Conservation (phyloP, 2,113 vertebrate genomes). For the Sceloporus undulatus region DNA sequence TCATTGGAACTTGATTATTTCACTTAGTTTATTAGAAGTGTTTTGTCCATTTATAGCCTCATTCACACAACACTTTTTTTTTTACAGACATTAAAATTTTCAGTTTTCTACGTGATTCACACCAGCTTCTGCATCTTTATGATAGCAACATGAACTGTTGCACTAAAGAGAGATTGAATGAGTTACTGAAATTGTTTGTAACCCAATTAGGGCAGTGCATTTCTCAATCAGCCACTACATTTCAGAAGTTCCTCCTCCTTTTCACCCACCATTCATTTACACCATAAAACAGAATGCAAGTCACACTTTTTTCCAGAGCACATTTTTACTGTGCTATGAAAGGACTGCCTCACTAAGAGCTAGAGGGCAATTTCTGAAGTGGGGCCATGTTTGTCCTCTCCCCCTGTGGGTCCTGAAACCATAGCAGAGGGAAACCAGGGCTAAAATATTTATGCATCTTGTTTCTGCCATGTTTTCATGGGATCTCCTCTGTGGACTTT, state of each 20-base stretch:
- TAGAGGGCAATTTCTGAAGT: not conserved
- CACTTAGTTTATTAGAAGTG: not conserved
- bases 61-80: not conserved
- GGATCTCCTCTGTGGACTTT: not conserved
- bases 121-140: not conserved
- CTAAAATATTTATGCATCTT: not conserved
- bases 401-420: too few relatives aligned
- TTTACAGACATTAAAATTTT: not conserved
- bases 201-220: not conserved
- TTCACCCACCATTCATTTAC: not conserved
- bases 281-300: not conserved
- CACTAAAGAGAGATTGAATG: not conserved
- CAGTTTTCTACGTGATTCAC: not conserved
- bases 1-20: not conserved
- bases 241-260: not conserved
- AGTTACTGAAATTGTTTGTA: conserved; percentile 8
- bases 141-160: not conserved
- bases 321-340: not conserved
- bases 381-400: not conserved
- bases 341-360: not conserved
- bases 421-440: not conserved
- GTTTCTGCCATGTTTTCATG: not conserved
- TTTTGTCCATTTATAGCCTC: not conserved
- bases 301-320: not conserved
- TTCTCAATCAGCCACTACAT: not conserved